Evolutionary conservation across 2,113 vertebrate species (phyloP), one percentile per base, ranked within the genome.

Genomic region (Taxidea taxus): DNA sequence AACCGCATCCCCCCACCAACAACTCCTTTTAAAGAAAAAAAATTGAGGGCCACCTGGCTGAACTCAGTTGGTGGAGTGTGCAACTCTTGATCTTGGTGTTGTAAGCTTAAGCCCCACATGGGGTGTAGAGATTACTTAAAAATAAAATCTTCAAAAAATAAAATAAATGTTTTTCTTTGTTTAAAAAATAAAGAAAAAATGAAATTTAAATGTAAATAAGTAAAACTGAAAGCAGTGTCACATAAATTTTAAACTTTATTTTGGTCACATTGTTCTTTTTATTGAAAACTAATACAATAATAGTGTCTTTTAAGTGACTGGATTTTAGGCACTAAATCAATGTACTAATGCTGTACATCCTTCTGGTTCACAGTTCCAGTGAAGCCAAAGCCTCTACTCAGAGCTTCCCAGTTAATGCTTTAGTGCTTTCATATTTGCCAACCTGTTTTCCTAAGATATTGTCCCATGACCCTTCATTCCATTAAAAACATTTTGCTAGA

Each of bases 401-500:
- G 10, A 86, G 47, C 42, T 87, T 95, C 90, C 37, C 15, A 78
- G 44, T 60, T 93, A 72, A 27, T 83, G 58, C 75, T 83, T 87
- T 37, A 64, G 29, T 87, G 66, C 58, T 91, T 95, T 68, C 37
- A 12, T 44, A 75, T 78, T 51, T 72, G 16, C 49, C 25, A 47
- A 6, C 87, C 60, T 95, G n/a, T 51, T 77, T 93, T 56, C 49
- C 13, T 74, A 23, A 91, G 83, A 66, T 64, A 83, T 27, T 96
- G 60, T 70, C 15, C 64, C 54, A 34, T 81, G 68, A 74, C 9
- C 92, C 47, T 90, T 83, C 6, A 72, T 75, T 72, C 37, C 37
- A 78, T 74, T 84, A 91, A 93, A 93, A 72, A 64, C 44, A 91
- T 18, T 92, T 85, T 96, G 34, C 91, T 85, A 84, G 82, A 87